Evolutionary conservation across 2,113 vertebrate genomes (phyloP).

Genomic region (Phrynosoma blainvillii): DNA sequence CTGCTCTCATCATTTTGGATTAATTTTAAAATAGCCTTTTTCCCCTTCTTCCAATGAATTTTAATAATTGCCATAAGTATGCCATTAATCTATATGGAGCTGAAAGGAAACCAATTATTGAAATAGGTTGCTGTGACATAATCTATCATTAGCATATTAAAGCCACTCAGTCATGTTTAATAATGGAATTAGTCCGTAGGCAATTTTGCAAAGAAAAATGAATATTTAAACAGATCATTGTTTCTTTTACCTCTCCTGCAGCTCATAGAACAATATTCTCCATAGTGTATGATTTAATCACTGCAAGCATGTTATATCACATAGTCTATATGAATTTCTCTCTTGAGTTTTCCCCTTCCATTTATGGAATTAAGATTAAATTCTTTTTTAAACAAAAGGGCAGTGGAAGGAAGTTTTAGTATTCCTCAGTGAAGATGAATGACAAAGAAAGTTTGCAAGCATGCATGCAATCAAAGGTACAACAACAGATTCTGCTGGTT

Average conservation of each 20-base stretch:
- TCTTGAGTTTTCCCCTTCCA: background rate
- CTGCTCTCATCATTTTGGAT: conserved; percentile 27
- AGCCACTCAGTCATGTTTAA: conserved; percentile 64
- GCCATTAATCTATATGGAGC: conserved; percentile 68
- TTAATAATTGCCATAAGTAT: conserved; percentile 70
- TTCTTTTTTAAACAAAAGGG: conserved; percentile 4
- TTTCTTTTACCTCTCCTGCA: conserved; percentile 35
- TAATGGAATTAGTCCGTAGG: conserved; percentile 63
- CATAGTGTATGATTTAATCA: conserved; percentile 54
- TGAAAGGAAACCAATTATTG: conserved; percentile 71
- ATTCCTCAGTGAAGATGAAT: background rate
- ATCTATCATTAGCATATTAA: conserved; percentile 69
- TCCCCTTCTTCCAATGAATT: conserved; percentile 56
- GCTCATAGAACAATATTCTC: conserved; percentile 49
- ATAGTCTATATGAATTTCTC: background rate
- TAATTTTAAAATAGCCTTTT: conserved; percentile 52
- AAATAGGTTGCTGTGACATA: conserved; percentile 72
- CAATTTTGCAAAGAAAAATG: conserved; percentile 62
- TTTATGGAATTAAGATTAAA: background rate
- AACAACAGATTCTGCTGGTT: background rate
- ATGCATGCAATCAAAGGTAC: background rate
- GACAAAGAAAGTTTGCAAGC: background rate
- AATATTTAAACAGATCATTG: conserved; percentile 65
- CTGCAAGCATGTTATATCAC: conserved; percentile 15
- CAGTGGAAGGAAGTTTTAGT: background rate